Evolutionary conservation across 2,797 vertebrate species (phyloP), one percentile per base, ranked within the genome.

Genomic region (Mormyrus proboscirostris): DNA sequence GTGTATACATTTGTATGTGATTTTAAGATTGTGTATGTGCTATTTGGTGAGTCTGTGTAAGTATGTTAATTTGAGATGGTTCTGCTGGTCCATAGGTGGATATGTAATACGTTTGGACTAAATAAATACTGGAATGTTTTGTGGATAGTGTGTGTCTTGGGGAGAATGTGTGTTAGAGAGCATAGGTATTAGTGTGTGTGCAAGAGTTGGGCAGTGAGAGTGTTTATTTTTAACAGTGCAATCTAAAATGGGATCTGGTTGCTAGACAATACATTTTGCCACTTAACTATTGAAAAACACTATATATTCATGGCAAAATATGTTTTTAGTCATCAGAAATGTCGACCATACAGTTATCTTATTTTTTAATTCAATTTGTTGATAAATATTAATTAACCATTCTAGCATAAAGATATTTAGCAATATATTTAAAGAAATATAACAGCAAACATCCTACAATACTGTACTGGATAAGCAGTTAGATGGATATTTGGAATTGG

Each of bases 171-270:
- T 65, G 92, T 93, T 94, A 92, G 41, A 65, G 59, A 25, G 59
- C 57, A 22, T 55, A 47, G 59, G 59, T 59, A 59, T 59, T 33
- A 88, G 87, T 14, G 44, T 65, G 87, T 89, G 88, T 83, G 51
- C 38, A 44, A 83, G 76, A 38, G 73, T 83, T 50, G 29, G 88
- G 89, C 55, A 88, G 91, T 92, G 89, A 92, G 94, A 92, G 90
- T 89, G 88, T 95, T 95, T 96, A 95, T 96, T 95, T 95, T 93
- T 92, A 93, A 93, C 93, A 94, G 95, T 95, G 95, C 95, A 94
- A 93, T 89, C 94, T 95, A 95, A 95, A 96, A 95, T 95, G 95
- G 95, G 94, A 92, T 86, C 92, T 94, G 95, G 95, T 96, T 95
- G 95, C 95, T 95, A 94, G 94, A 95, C 95, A 94, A 95, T 95